Conservation (phyloP, 1,140 invertebrate genomes). For the Hycleus cichorii region DNA sequence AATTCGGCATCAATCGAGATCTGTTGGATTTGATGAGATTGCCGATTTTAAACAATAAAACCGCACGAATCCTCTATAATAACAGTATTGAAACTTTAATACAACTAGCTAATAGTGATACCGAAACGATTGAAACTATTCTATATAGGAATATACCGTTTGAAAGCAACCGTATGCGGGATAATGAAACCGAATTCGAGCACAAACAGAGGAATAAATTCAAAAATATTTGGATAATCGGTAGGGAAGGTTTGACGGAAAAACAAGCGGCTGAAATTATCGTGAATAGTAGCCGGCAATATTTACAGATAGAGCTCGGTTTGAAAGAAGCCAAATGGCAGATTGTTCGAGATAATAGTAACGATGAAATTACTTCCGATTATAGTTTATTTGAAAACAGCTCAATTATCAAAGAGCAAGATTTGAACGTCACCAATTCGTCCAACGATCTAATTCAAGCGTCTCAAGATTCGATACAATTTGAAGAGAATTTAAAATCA, state of each 20-base stretch:
- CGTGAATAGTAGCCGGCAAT: constrained; percentile 69
- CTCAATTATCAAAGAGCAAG: not conserved
- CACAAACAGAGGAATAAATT: constrained; percentile 58
- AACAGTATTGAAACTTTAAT: constrained; percentile 72
- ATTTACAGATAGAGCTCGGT: constrained; percentile 57
- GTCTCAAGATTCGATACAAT: not conserved
- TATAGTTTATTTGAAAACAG: constrained; percentile 23
- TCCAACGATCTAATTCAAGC: not conserved
- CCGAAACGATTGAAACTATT: constrained; percentile 64
- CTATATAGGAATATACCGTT: constrained; percentile 76
- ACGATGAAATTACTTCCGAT: constrained; percentile 6
- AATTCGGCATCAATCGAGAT: constrained; percentile 90
- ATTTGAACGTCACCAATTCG: not conserved
- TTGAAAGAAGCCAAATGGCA: constrained; percentile 53
- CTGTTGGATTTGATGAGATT: constrained; percentile 86
- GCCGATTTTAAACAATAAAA: constrained; percentile 72
- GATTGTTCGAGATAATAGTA: not conserved
- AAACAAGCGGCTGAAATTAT: constrained; percentile 73
- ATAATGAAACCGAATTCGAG: constrained; percentile 63
- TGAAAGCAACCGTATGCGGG: constrained; percentile 66
- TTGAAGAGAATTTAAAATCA: not conserved
- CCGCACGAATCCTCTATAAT: constrained; percentile 79
- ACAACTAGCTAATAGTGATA: constrained; percentile 66
- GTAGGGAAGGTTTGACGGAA: constrained; percentile 71
- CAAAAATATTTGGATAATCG: constrained; percentile 74